These are phyloP conservation scores for Cromileptes altivelis DNA, from an alignment of 2,113 vertebrate genomes.

Conservation along the genomic window DNA sequence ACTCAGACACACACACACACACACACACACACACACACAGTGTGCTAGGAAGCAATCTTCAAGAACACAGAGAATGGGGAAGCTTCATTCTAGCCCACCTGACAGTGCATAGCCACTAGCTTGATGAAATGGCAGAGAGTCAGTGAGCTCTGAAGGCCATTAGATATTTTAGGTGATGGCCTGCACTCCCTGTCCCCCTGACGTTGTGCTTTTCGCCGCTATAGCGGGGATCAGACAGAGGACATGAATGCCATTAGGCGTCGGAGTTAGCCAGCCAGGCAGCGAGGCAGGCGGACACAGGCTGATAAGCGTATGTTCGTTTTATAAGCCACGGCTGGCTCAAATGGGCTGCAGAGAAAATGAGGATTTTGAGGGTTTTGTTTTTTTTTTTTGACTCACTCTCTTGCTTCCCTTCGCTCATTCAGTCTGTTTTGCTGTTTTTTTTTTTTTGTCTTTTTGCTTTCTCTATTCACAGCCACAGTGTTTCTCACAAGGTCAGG, in stretches of 20 bases:
- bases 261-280: slow-evolving; percentile 47
- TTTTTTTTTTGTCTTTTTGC: background rate
- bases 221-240: slow-evolving; percentile 71
- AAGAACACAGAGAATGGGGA: slow-evolving; percentile 47
- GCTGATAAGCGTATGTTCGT: slow-evolving; percentile 66
- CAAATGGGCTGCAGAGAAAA: slow-evolving; percentile 67
- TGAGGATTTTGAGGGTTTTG: slow-evolving; percentile 47
- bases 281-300: slow-evolving; percentile 47
- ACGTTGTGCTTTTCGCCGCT: slow-evolving; percentile 49
- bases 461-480: slow-evolving; percentile 29
- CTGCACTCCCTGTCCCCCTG: slow-evolving; percentile 53
- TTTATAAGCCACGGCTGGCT: slow-evolving; percentile 68
- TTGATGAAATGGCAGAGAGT: slow-evolving; percentile 67
- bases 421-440: slow-evolving; percentile 29
- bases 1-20: slow-evolving; percentile 1
- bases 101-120: slow-evolving; percentile 53
- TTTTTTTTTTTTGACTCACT: background rate
- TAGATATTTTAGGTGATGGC: slow-evolving; percentile 77
- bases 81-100: slow-evolving; percentile 61
- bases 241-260: slow-evolving; percentile 74
- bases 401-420: slow-evolving; percentile 17
- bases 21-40: slow-evolving; percentile 5
- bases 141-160: slow-evolving; percentile 71
- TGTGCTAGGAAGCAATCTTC: slow-evolving; percentile 62
- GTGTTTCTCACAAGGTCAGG: slow-evolving; percentile 70